These are phyloP conservation scores for Apistogramma diplotaenia DNA, from an alignment of 2,113 vertebrate genomes.

Conservation along the genomic window DNA sequence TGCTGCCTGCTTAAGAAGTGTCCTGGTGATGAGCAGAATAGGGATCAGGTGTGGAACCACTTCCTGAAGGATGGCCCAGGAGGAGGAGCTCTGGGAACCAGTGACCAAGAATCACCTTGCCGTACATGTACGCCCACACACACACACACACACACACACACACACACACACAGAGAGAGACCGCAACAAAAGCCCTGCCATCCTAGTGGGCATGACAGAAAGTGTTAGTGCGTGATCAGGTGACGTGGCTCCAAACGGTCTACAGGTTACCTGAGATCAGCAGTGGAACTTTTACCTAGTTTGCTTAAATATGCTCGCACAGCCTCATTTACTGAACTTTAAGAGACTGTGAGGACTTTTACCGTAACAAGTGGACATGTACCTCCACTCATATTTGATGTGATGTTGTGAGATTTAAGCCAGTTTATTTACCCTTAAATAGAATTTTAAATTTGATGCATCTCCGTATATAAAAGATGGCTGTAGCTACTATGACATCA, in stretches of 20 bases:
- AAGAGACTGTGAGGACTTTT: background rate
- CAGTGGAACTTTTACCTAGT: fast-evolving
- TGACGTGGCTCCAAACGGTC: background rate
- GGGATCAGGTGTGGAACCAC: too few relatives aligned
- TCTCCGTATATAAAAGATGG: background rate
- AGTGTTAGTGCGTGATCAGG: background rate
- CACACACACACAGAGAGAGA: too few relatives aligned
- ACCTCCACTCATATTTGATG: background rate
- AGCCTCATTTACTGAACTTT: background rate
- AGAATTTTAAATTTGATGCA: background rate
- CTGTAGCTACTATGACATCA: background rate
- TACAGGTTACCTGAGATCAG: background rate
- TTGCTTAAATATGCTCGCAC: background rate
- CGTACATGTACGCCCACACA: too few relatives aligned
- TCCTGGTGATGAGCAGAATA: too few relatives aligned
- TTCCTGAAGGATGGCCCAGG: too few relatives aligned
- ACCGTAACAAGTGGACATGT: background rate
- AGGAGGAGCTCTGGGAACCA: too few relatives aligned
- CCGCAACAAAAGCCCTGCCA: too few relatives aligned
- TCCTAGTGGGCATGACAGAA: too few relatives aligned
- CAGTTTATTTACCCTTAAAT: too few relatives aligned
- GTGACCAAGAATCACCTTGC: too few relatives aligned
- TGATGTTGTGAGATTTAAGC: background rate
- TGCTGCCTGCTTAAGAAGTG: too few relatives aligned
- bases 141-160: too few relatives aligned